These are phyloP conservation scores for Scomber japonicus DNA, from an alignment of 2,113 vertebrate species.

Conservation along the genomic window DNA sequence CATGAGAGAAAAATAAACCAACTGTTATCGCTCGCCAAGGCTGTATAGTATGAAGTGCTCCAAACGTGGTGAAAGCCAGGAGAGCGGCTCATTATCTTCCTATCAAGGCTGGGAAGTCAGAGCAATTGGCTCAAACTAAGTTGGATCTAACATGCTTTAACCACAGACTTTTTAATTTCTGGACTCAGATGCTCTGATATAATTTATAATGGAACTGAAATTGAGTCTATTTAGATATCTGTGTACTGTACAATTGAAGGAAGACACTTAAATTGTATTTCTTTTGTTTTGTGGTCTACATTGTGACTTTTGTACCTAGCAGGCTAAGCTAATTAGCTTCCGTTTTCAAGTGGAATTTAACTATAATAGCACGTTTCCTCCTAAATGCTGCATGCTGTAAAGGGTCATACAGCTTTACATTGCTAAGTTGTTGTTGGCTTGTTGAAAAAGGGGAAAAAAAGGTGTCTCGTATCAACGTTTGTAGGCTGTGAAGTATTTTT, in stretches of 20 bases:
- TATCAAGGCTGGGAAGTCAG: slow-evolving; percentile 10
- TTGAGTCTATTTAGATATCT: too few species aligned
- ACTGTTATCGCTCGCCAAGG: slow-evolving; percentile 34
- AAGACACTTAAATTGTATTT: background rate
- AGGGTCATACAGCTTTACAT: too few species aligned
- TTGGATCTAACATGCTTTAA: background rate
- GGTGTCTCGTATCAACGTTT: too few species aligned
- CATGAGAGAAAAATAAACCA: slow-evolving; percentile 55
- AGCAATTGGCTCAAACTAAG: background rate
- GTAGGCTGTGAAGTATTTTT: too few species aligned
- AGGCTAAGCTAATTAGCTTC: too few species aligned
- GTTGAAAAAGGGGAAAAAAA: too few species aligned
- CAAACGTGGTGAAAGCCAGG: background rate
- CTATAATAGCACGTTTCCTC: too few species aligned
- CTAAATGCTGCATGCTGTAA: too few species aligned
- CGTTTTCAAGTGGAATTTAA: too few species aligned
- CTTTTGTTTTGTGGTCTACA: background rate
- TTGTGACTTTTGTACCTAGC: too few species aligned
- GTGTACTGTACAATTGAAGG: too few species aligned
- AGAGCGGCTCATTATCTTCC: slow-evolving; percentile 21
- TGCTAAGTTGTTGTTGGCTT: too few species aligned
- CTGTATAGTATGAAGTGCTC: background rate
- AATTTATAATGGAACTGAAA: background rate
- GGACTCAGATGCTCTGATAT: background rate
- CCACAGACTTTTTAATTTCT: background rate